Base-by-base conservation (phyloP, 2,797 vertebrate species). In the Enteromius thamalakanensis region DNA sequence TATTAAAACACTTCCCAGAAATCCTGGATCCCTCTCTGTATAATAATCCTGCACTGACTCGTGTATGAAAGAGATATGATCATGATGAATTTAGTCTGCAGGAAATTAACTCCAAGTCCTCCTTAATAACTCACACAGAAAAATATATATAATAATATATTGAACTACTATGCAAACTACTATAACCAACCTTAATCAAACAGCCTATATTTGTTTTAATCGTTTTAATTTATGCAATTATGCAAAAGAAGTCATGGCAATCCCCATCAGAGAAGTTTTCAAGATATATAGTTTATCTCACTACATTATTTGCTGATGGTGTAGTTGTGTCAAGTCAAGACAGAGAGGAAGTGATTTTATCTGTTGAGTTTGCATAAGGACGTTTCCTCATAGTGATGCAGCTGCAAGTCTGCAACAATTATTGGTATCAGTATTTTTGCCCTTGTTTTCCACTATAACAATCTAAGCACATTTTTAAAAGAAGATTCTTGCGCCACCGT, bases 1-100 rank as follows among this genome's bases (percentile, higher is more conserved):
- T 64, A 81, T 81, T 85, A 81, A 84, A 83, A 23, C 51, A 45
- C 62, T 64, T 76, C 49, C 23, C n/a, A 76, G 76, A 68, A 85
- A 51, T 80, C 37, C 51, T 47, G 26, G 37, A 84, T 47, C 17
- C 17, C 26, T 79, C 40, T 55, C 23, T 21, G 37, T 74, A 37
- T n/a, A n/a, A 83, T 32, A 53, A 67, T 80, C 49, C 81, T 53
- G 49, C 51, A 26, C 11, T 32, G 29, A n/a, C 53, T 32, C 42
- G 53, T 32, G 21, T 5, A 6, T 32, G 34, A 77, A 82, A 86
- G 65, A 80, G 79, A 62, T 45, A 85, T 80, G 70, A 81, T 42
- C 55, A 60, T 3, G 10, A 6, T 40, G 8, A 85, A 17, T 60
- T n/a, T 74, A 76, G 47, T 77, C 77, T 65, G 82, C 67, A 79